Base-by-base conservation (phyloP, 2,888 invertebrate genomes). In the Seira sanloemensis region DNA sequence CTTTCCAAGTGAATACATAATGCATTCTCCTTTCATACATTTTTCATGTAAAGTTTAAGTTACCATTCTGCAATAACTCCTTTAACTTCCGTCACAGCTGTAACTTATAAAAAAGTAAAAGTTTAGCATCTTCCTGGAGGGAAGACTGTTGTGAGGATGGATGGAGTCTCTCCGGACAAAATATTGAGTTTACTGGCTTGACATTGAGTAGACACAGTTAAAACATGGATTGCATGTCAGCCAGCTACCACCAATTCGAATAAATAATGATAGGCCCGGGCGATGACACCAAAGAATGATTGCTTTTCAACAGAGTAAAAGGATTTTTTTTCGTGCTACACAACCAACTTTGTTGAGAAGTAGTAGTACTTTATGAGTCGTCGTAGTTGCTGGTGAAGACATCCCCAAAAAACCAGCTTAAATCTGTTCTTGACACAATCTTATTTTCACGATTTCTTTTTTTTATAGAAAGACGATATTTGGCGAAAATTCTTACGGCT, bases 221-320 rank as follows among this genome's bases (percentile, higher is more conserved):
- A 12, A 66, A 73, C 69, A 83, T 77, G 73, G 65, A 83, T 76
- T 82, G 76, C 82, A 83, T 83, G 82, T 83, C 82, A 83, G 67
- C 67, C 68, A 77, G 77, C 37, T 37, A 37, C 82, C 77, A 77
- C 82, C 82, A 37, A 65, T 83, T 71, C 73, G 82, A 83, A 83
- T 83, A 83, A 83, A 83, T 82, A 82, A 82, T 83, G 82, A 83
- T 77, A 83, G 77, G 82, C 82, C 73, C 73, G 82, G 77, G 77
- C 67, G 82, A 83, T 83, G 82, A 83, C 82, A 83, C 82, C 69
- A 73, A 82, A 83, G 82, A 83, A 73, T 83, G 82, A 83, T 83
- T 83, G 82, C 82, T 73, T 77, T 76, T 81, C 76, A 75, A 75
- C 54, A 71, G 69, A 75, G 16, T 65, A 73, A 62, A 69, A 69